phyloP scores from a whole-genome alignment of 2,113 vertebrate species.

The Microcebus jonahi region DNA sequence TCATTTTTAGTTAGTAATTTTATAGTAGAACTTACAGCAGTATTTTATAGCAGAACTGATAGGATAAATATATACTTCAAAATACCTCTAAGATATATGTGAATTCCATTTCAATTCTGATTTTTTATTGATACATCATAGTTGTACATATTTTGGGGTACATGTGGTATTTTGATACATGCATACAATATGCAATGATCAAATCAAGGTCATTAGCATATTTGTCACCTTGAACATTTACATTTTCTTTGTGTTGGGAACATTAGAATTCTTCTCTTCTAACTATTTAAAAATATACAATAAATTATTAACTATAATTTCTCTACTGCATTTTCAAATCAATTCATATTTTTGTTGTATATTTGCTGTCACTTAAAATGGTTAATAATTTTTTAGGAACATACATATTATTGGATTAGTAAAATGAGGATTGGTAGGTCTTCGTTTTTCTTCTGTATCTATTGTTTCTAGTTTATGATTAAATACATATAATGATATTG shows the following conservation, averaged over 20 bases:
- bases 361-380: conserved; percentile 38
- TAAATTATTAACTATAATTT: neutral
- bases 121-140: neutral
- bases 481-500: neutral
- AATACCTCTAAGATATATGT: neutral
- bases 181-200: neutral
- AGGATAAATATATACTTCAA: neutral
- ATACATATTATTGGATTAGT: neutral
- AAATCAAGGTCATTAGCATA: neutral
- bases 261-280: neutral
- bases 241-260: neutral
- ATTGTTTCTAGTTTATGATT: neutral
- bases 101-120: conserved; percentile 23
- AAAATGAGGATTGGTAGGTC: neutral
- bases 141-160: neutral
- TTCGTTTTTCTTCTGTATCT: neutral
- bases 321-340: neutral
- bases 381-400: neutral
- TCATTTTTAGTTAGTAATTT: conserved; percentile 6
- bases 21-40: neutral
- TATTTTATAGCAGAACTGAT: neutral
- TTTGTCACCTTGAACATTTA: neutral
- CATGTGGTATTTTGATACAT: neutral
- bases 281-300: neutral
- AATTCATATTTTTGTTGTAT: neutral